Percentiles rank a stretch among this genome's conserved stretches.
These are phyloP conservation scores for Lordiphosa andalusiaca DNA, from an alignment of 2,888 invertebrate genomes.

Conservation along the genomic window DNA sequence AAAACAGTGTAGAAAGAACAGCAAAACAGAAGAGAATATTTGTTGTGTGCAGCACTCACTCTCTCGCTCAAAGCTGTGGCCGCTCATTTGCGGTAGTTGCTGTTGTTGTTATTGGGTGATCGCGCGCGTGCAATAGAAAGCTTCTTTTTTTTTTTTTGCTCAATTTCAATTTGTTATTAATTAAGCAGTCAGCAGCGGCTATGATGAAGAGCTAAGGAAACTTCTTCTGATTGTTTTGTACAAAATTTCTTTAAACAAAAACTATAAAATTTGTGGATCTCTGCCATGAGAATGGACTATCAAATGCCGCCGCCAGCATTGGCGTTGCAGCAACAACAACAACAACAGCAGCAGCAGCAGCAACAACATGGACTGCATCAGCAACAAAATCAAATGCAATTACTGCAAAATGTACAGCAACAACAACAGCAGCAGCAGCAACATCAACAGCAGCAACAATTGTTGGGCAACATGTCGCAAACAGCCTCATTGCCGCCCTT, in stretches of 20 bases:
- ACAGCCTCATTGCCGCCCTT: conserved; percentile 75
- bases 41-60: neutral
- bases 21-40: conserved; percentile 19
- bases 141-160: conserved; percentile 28
- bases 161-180: conserved; percentile 23
- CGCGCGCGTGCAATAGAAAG: conserved; percentile 59
- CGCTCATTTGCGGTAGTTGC: conserved; percentile 17
- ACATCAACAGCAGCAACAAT: conserved; percentile 73
- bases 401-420: conserved; percentile 71
- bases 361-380: conserved; percentile 65
- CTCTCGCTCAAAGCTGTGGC: conserved; percentile 9
- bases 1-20: conserved; percentile 44
- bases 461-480: conserved; percentile 76
- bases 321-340: conserved; percentile 75
- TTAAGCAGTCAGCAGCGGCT: conserved; percentile 21
- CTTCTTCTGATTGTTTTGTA: conserved; percentile 13
- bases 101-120: conserved; percentile 28
- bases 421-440: conserved; percentile 71
- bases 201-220: conserved; percentile 22
- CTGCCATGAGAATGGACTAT: conserved; percentile 80
- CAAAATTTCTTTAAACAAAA: conserved; percentile 2
- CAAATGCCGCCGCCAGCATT: conserved; percentile 79
- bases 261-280: conserved; percentile 31
- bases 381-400: conserved; percentile 73
- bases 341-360: conserved; percentile 68